Evolutionary conservation across 2,113 vertebrate genomes (phyloP), one percentile per base, ranked within the genome.

Genomic region (Leucoraja erinaceus): DNA sequence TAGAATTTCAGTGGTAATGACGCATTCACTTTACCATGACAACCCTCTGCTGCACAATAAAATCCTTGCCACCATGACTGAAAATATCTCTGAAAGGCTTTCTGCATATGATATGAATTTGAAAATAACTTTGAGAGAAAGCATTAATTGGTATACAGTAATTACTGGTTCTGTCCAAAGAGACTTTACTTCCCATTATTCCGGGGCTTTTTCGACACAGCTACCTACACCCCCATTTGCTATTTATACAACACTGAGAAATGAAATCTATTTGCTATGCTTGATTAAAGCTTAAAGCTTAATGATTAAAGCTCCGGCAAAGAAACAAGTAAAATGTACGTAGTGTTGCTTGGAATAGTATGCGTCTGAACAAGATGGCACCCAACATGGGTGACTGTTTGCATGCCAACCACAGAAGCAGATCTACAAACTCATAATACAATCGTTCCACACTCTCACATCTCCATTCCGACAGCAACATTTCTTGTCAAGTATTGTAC

Each of bases 1-100:
- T 63, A 61, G 63, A n/a, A 88, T 88, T 33, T 63, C 28, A n/a
- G 28, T 63, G 83, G 83, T 63, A 31, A 66, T 88, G 83, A 88
- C 83, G 83, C 83, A 88, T 16, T 18, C 4, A 14, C 1, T 88
- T 88, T 63, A 88, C 83, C 61, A 88, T 88, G 83, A 63, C 83
- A 88, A 88, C 83, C n/a, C 59, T 18, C 28, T 66, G 59, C 31
- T 88, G 83, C 83, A 88, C n/a, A 14, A 88, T 66, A 63, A 63
- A 63, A 5, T 7, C 59, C 14, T 16, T 31, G 4, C 83, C 61
- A 18, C 61, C 12, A 88, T 38, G 59, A 88, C 61, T 33, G 59
- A 31, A 88, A 18, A 63, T 14, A 61, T 88, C 83, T 88, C 83
- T 66, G 59, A 88, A 28, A 88, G 83, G 28, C 61, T 84, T 31